A percentile compares a stretch with the other conserved stretches of the same genome.
phyloP scores from a whole-genome alignment of 2,113 vertebrate genomes.

The Choloepus hoffmanni region DNA sequence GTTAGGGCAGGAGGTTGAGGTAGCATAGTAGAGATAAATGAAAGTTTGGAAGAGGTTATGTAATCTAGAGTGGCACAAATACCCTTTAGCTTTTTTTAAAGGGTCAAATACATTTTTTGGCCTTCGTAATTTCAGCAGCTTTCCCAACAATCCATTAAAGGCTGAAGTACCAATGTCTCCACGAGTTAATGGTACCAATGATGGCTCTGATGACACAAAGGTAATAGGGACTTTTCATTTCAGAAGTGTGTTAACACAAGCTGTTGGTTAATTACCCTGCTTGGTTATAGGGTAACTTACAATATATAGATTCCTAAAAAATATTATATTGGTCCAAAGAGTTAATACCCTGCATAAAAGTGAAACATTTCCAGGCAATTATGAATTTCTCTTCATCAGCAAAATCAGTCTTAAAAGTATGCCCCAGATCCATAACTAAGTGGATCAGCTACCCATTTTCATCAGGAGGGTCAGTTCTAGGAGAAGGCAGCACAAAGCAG shows the following conservation, averaged over 20 bases:
- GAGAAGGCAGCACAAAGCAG: background rate
- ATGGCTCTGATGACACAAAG: background rate
- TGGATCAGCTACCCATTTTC: background rate
- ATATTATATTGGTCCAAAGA: conserved; percentile 28
- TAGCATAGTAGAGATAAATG: background rate
- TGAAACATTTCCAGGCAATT: conserved; percentile 23
- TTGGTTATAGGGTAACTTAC: too few species aligned
- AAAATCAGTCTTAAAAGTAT: conserved; percentile 36
- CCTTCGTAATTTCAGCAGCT: conserved; percentile 11
- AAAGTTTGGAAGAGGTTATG: conserved; percentile 24
- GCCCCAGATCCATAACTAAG: conserved; percentile 14
- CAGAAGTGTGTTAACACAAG: background rate
- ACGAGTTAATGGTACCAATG: background rate
- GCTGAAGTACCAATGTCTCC: background rate
- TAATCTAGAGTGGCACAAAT: conserved; percentile 5
- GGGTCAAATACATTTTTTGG: background rate
- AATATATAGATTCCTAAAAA: background rate
- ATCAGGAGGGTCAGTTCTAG: background rate
- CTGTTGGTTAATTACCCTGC: conserved; percentile 4
- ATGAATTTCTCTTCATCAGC: conserved; percentile 46
- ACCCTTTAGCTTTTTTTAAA: conserved; percentile 48
- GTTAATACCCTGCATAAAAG: conserved; percentile 27
- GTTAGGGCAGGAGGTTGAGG: background rate
- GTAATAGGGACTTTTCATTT: conserved; percentile 24
- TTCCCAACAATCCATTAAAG: conserved; percentile 11